A percentile compares a stretch with the other conserved stretches of the same genome.
Evolutionary conservation across 1,140 invertebrate genomes (phyloP).

Genomic region (Phocides pigmalion): DNA sequence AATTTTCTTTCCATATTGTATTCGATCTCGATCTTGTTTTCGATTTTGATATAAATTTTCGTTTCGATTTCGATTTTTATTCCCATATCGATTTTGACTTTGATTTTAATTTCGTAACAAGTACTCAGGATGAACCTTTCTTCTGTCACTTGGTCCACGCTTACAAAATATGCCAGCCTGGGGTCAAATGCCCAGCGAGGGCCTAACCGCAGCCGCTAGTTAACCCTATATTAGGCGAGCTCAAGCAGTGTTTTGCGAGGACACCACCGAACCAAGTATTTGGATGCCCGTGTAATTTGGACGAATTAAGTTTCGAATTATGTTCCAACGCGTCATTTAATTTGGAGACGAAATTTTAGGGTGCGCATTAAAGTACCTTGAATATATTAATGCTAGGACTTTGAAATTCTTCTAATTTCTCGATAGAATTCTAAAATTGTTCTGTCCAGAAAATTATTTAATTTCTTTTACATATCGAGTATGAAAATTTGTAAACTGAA

Average conservation of each 20-base stretch:
- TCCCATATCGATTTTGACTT: too few relatives aligned
- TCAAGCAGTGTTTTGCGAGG: constrained; percentile 23
- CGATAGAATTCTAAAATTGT: too few relatives aligned
- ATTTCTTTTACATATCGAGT: too few relatives aligned
- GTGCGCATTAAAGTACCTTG: neutral
- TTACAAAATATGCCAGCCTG: constrained; percentile 8
- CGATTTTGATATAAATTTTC: too few relatives aligned
- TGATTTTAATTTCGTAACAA: too few relatives aligned
- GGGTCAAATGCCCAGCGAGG: constrained; percentile 22
- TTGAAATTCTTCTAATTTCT: too few relatives aligned
- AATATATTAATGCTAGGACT: neutral
- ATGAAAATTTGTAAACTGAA: too few relatives aligned
- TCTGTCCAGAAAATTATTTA: too few relatives aligned
- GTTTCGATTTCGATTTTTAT: too few relatives aligned
- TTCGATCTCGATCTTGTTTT: too few relatives aligned
- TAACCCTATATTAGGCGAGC: constrained; percentile 30
- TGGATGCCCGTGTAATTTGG: constrained; percentile 20
- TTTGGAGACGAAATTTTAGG: neutral
- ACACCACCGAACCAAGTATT: constrained; percentile 21
- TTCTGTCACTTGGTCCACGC: neutral
- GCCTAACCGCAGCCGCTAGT: constrained; percentile 24
- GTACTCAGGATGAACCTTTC: neutral
- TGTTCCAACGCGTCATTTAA: constrained; percentile 11
- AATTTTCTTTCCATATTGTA: too few relatives aligned
- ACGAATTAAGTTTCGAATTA: constrained; percentile 14